A percentile compares a stretch with the other conserved stretches of the same genome.
phyloP scores from a whole-genome alignment of 2,797 vertebrate genomes.

The Diplodus puntazzo region DNA sequence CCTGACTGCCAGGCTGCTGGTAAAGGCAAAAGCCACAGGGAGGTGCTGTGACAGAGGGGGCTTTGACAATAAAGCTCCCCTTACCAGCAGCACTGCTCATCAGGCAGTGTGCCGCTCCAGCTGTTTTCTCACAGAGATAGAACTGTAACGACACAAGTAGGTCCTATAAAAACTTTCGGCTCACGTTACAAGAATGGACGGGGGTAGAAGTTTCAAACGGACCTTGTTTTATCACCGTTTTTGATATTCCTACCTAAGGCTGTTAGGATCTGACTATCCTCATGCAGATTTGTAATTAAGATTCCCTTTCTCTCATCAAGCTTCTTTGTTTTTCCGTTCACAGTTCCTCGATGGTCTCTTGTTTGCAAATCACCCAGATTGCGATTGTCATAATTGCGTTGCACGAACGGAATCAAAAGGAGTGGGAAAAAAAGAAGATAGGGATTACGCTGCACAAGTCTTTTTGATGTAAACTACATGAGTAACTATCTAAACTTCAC shows the following conservation, averaged over 20 bases:
- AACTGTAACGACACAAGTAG: slow-evolving; percentile 76
- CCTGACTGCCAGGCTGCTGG: slow-evolving; percentile 50
- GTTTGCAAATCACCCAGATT: slow-evolving; percentile 74
- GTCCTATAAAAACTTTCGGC: slow-evolving; percentile 72
- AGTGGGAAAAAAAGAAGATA: slow-evolving; percentile 35
- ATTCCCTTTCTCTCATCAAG: slow-evolving; percentile 79
- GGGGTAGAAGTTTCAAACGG: slow-evolving; percentile 71
- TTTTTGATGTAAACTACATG: slow-evolving; percentile 66
- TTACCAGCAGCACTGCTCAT: slow-evolving; percentile 73
- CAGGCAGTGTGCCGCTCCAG: slow-evolving; percentile 70
- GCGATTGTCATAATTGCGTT: slow-evolving; percentile 80
- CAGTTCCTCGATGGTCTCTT: slow-evolving; percentile 58
- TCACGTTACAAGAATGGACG: slow-evolving; percentile 65
- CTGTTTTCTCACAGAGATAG: slow-evolving; percentile 73
- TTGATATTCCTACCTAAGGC: slow-evolving; percentile 69
- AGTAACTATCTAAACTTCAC: slow-evolving; percentile 62
- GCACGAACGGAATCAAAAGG: slow-evolving; percentile 69
- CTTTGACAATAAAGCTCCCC: slow-evolving; percentile 63
- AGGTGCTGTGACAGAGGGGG: slow-evolving; percentile 81
- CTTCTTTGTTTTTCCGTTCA: slow-evolving; percentile 76
- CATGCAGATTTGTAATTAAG: slow-evolving; percentile 84
- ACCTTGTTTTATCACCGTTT: slow-evolving; percentile 70
- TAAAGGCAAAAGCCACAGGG: slow-evolving; percentile 78
- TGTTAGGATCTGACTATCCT: slow-evolving; percentile 67
- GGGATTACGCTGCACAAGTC: slow-evolving; percentile 40